These are phyloP conservation scores for Lycocerus yunnanus DNA, from an alignment of 2,888 invertebrate species.

Conservation along the genomic window DNA sequence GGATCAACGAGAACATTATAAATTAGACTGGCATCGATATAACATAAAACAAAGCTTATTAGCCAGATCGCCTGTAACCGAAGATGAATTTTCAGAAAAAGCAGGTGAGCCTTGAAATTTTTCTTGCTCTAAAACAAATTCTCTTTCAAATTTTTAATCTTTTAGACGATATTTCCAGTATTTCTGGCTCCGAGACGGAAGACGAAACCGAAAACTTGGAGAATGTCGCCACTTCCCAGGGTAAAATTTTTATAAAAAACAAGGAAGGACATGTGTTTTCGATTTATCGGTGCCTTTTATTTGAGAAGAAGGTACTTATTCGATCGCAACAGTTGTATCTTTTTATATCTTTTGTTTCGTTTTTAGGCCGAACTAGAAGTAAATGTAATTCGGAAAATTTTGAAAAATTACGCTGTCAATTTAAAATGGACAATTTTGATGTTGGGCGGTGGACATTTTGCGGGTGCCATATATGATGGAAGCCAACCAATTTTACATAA, in stretches of 20 bases:
- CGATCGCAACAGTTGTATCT: background rate
- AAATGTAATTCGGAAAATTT: slow-evolving; percentile 9
- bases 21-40: slow-evolving; percentile 83
- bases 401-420: slow-evolving; percentile 22
- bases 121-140: background rate
- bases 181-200: slow-evolving; percentile 66
- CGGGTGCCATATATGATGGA: slow-evolving; percentile 70
- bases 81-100: slow-evolving; percentile 62
- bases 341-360: background rate
- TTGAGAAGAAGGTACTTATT: slow-evolving; percentile 67
- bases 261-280: slow-evolving; percentile 71
- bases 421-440: slow-evolving; percentile 74
- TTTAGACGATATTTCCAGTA: slow-evolving; percentile 55
- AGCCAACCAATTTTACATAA: slow-evolving; percentile 67
- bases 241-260: slow-evolving; percentile 77
- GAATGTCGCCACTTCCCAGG: slow-evolving; percentile 56
- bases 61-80: slow-evolving; percentile 60
- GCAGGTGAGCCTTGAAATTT: slow-evolving; percentile 47
- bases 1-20: slow-evolving; percentile 76
- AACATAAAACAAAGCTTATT: slow-evolving; percentile 75
- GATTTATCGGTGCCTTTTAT: slow-evolving; percentile 73
- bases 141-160: slow-evolving; percentile 10
- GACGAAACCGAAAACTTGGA: slow-evolving; percentile 52
- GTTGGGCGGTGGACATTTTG: slow-evolving; percentile 85
- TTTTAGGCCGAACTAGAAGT: slow-evolving; percentile 23